A percentile compares a stretch with the other conserved stretches of the same genome.
Conservation (phyloP, 2,888 invertebrate genomes). For the Aporophyla lueneburgensis region DNA sequence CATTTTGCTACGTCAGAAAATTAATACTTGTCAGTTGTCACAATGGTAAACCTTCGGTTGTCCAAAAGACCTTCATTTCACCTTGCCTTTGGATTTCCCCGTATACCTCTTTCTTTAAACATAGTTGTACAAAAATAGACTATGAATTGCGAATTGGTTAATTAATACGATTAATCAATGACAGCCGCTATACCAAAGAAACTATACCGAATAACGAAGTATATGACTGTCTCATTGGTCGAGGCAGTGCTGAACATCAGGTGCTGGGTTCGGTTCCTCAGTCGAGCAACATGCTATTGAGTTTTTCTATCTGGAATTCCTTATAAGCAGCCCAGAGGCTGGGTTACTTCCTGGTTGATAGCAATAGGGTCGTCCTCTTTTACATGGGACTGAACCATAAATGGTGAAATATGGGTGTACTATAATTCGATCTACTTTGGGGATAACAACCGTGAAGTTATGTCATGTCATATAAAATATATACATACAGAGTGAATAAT, state of each 20-base stretch:
- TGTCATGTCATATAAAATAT: too few relatives aligned
- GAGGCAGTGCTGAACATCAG: too few relatives aligned
- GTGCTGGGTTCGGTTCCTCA: too few relatives aligned
- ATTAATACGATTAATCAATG: neutral
- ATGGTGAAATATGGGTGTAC: too few relatives aligned
- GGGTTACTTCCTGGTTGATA: too few relatives aligned
- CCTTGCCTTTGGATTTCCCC: neutral
- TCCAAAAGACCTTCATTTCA: neutral
- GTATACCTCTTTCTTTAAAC: neutral
- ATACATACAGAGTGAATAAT: neutral
- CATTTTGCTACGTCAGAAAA: neutral
- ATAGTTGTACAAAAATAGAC: neutral
- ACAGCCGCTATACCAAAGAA: neutral
- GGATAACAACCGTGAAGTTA: too few relatives aligned
- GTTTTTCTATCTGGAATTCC: too few relatives aligned
- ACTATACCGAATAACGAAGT: neutral
- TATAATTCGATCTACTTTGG: too few relatives aligned
- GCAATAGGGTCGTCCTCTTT: too few relatives aligned
- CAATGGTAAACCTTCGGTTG: neutral
- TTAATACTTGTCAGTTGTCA: constrained; percentile 13
- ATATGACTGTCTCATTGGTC: neutral
- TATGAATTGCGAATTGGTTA: neutral
- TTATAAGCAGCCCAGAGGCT: too few relatives aligned
- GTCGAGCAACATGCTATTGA: too few relatives aligned
- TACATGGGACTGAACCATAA: too few relatives aligned